A percentile compares a stretch with the other conserved stretches of the same genome.
Evolutionary conservation across 2,797 vertebrate genomes (phyloP).

Genomic region (Nyctibius grandis): DNA sequence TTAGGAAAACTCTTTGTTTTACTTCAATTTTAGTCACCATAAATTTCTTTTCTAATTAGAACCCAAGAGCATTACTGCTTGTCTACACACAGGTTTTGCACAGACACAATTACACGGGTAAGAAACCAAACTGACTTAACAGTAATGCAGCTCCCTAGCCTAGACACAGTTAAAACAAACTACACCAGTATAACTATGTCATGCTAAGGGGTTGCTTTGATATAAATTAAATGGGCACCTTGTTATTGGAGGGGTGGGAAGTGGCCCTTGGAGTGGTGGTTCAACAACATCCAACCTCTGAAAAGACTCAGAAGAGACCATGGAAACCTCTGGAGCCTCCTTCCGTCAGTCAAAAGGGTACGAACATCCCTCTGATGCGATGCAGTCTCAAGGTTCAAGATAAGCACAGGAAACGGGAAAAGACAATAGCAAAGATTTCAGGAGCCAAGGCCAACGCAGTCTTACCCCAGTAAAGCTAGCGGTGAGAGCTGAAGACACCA

Average conservation of each 20-base stretch:
- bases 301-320: not conserved
- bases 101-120: not conserved
- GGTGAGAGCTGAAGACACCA: not conserved
- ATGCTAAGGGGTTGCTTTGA: not conserved
- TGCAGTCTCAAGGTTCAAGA: not conserved
- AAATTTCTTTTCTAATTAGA: conserved; percentile 2
- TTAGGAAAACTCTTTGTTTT: not conserved
- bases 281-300: not conserved
- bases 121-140: not conserved
- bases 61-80: not conserved
- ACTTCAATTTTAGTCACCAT: not conserved
- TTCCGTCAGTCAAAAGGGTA: not conserved
- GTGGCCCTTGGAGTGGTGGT: not conserved
- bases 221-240: not conserved
- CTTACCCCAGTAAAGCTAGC: not conserved
- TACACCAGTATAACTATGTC: not conserved
- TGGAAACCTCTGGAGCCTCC: not conserved
- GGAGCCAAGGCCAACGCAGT: rapidly evolving
- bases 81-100: not conserved
- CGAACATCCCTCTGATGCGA: not conserved
- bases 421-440: not conserved
- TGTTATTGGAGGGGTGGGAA: not conserved
- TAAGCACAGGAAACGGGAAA: not conserved
- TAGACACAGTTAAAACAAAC: conserved; percentile 28
- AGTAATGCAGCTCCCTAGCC: not conserved